These are phyloP conservation scores for Callopanchax toddi DNA, from an alignment of 2,113 vertebrate genomes.

Conservation along the genomic window DNA sequence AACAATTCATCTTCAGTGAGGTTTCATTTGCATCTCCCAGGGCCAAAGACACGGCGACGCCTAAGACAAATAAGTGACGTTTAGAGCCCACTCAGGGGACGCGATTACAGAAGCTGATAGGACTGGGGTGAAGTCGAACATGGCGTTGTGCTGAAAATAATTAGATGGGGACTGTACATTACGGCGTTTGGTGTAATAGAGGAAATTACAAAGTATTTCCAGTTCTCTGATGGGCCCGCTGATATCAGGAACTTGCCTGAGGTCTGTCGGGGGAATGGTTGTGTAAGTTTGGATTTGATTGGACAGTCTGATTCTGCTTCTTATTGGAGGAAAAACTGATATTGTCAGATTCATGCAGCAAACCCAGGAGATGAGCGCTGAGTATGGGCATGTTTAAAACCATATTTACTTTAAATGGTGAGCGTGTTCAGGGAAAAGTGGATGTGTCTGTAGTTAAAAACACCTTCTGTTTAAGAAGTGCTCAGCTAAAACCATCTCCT, in stretches of 20 bases:
- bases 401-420: background rate
- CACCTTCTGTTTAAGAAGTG: too few species aligned
- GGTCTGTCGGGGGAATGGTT: constrained; percentile 28
- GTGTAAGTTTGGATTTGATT: constrained; percentile 35
- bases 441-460: too few species aligned
- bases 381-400: constrained; percentile 3
- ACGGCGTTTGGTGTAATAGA: constrained; percentile 3
- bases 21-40: constrained; percentile 42
- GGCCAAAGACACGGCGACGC: constrained; percentile 22
- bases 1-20: constrained; percentile 44
- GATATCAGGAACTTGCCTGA: constrained; percentile 28
- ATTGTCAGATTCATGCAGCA: background rate
- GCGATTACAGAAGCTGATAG: constrained; percentile 30
- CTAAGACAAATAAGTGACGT: constrained; percentile 13
- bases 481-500: too few species aligned
- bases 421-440: background rate
- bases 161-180: constrained; percentile 20
- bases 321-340: background rate
- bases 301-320: background rate
- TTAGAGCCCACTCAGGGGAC: constrained; percentile 17
- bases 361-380: background rate
- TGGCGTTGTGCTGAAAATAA: constrained; percentile 32
- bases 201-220: constrained; percentile 37
- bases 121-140: background rate
- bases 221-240: constrained; percentile 16